Evolutionary conservation across 1,140 invertebrate genomes (phyloP).

Genomic region (Micrasema minimum): DNA sequence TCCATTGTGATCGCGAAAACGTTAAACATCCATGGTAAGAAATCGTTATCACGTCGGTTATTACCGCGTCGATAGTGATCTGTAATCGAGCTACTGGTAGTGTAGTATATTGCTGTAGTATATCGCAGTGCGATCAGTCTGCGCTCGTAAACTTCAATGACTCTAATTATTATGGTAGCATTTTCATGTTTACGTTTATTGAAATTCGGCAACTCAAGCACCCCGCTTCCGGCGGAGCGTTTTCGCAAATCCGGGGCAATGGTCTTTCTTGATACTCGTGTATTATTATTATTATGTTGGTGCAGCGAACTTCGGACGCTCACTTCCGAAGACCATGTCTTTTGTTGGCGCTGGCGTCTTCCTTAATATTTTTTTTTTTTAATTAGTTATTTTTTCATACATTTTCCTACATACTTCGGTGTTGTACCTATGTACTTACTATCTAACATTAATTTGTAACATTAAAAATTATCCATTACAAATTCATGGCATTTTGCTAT

Average conservation of each 20-base stretch:
- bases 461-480: no score
- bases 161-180: slow-evolving; percentile 48
- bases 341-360: background rate
- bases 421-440: no score
- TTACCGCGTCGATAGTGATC: no score
- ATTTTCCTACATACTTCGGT: background rate
- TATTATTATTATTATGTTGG: no score
- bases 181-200: slow-evolving; percentile 50
- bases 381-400: background rate
- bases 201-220: slow-evolving; percentile 37
- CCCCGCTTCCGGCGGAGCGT: slow-evolving; percentile 43
- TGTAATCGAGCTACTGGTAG: no score
- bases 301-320: background rate
- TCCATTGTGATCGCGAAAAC: no score
- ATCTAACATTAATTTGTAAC: no score
- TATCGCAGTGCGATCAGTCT: slow-evolving; percentile 18
- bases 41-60: no score
- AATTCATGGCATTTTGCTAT: no score
- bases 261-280: no score
- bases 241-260: slow-evolving; percentile 46
- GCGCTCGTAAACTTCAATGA: slow-evolving; percentile 46
- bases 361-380: background rate
- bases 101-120: background rate
- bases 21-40: no score
- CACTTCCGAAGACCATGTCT: background rate